Conservation (phyloP, 2,797 vertebrate species). For the Melanotaenia pygmaea region DNA sequence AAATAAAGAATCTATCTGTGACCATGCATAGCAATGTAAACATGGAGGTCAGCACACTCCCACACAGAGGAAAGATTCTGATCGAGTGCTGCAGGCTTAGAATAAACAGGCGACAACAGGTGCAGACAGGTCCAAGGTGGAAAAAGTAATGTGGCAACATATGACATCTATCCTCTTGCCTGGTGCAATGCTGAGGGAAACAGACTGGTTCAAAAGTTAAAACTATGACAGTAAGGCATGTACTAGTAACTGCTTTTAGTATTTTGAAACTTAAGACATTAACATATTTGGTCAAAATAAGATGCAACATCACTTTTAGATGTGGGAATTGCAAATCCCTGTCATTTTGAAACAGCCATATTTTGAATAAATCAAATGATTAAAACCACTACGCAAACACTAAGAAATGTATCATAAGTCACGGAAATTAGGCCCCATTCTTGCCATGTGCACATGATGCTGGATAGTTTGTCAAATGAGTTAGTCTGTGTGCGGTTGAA, state of each 20-base stretch:
- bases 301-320: background rate
- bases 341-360: background rate
- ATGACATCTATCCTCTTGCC: background rate
- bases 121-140: conserved; percentile 1
- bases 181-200: background rate
- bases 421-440: background rate
- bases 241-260: background rate
- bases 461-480: background rate
- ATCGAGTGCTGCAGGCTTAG: conserved; percentile 19
- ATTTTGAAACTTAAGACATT: no score
- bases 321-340: background rate
- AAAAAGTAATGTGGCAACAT: conserved; percentile 7
- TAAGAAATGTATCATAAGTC: background rate
- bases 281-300: background rate
- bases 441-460: background rate
- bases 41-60: background rate
- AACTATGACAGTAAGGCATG: background rate
- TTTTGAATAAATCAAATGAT: background rate
- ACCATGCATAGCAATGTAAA: conserved; percentile 50
- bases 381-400: background rate
- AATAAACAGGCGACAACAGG: conserved; percentile 29
- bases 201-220: background rate
- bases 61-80: conserved; percentile 47
- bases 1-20: conserved; percentile 48
- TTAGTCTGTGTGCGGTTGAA: background rate